Conservation (phyloP, 1,140 invertebrate species). For the Popillia japonica region DNA sequence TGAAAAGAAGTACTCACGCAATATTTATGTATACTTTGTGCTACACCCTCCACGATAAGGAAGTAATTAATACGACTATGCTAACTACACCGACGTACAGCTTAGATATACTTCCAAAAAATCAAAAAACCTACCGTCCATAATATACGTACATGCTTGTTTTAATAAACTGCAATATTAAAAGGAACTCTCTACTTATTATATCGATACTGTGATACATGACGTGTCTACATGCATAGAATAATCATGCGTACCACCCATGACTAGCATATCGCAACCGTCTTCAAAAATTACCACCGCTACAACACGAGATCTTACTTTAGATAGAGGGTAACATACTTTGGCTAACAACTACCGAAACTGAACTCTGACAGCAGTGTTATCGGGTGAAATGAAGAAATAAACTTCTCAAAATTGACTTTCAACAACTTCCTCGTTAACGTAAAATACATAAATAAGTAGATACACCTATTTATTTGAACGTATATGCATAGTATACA, state of each 20-base stretch:
- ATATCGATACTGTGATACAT: conserved; percentile 1
- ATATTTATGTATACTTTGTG: background rate
- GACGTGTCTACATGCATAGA: conserved; percentile 10
- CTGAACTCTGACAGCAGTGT: background rate
- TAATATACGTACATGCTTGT: background rate
- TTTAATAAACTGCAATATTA: background rate
- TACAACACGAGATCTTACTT: conserved; percentile 2
- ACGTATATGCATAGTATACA: no score
- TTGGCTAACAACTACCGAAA: background rate
- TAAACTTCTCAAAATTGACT: background rate
- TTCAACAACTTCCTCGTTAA: conserved; percentile 1
- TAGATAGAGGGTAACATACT: conserved; percentile 6
- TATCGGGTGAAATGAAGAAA: background rate
- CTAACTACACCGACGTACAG: background rate
- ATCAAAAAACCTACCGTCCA: background rate
- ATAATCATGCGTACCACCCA: background rate
- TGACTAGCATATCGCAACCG: background rate
- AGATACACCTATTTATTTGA: no score
- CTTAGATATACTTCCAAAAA: background rate
- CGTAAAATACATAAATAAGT: background rate
- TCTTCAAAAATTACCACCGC: background rate
- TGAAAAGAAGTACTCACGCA: background rate
- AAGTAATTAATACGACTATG: conserved; percentile 1
- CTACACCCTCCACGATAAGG: background rate
- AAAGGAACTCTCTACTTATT: background rate